Evolutionary conservation across 2,888 invertebrate species (phyloP), one percentile per base, ranked within the genome.

Genomic region (Laspeyria flexula): DNA sequence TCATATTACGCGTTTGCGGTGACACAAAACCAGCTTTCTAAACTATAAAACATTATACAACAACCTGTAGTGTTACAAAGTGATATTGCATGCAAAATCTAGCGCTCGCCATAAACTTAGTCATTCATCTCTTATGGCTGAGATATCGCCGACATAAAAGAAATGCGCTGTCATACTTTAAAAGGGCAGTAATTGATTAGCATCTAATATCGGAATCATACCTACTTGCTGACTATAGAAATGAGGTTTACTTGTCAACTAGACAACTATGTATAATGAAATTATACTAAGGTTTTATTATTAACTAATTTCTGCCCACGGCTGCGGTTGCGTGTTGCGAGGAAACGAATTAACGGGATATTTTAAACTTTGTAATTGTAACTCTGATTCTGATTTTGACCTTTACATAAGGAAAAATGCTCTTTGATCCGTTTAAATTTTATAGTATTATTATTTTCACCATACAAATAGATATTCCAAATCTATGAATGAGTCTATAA

Each of bases 41-140:
- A 54, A 43, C 46, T 29, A 44, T 25, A 42, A 43, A 21, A 37
- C 33, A 43, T 37, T 47, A 31, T 55, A 56, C 47, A 60, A 45
- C 49, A 39, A 34, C 43, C 49, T 50, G 34, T 50, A 39, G 13
- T 34, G 21, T n/a, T 31, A 42, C 27, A 46, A 35, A 43, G 33
- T 63, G 69, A 79, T 72, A 76, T 64, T 68, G 69, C 76, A 85
- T 83, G 80, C 82, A 83, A 84, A 85, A 79, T 75, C 67, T 75
- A 73, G 71, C 71, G 71, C 62, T 73, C 65, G 66, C 75, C 78
- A 79, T 83, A 81, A 79, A 78, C 67, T 71, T 51, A 47, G 60
- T 51, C 60, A 60, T 65, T 67, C 63, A 60, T 74, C 71, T 60
- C 68, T 65, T 74, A 77, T 70, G 67, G 73, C 52, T 70, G 71